phyloP scores from a whole-genome alignment of 2,113 vertebrate genomes.

The Urocynchramus pylzowi region DNA sequence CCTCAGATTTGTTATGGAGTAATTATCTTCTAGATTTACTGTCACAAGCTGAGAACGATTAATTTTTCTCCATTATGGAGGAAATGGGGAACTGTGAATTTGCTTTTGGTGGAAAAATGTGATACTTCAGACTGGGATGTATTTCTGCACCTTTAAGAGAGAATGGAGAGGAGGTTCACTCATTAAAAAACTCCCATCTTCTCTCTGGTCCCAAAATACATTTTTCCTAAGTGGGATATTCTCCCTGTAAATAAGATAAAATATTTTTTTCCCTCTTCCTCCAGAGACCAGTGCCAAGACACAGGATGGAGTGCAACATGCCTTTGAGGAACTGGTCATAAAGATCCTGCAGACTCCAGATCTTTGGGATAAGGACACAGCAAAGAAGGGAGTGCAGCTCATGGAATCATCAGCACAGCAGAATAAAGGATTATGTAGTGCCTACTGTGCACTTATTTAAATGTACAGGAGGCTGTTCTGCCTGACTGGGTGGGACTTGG shows the following conservation, averaged over 20 bases:
- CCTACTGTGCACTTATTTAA: constrained; percentile 1
- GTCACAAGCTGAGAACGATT: not conserved
- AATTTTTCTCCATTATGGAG: not conserved
- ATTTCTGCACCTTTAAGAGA: not conserved
- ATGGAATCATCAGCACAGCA: not conserved
- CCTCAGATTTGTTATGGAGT: not conserved
- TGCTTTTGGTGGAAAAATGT: not conserved
- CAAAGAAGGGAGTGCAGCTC: not conserved
- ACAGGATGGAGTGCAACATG: constrained; percentile 33
- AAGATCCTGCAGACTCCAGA: constrained; percentile 61
- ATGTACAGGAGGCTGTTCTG: not conserved
- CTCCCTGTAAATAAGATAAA: not conserved
- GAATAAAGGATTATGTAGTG: not conserved
- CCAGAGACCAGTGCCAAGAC: constrained; percentile 69
- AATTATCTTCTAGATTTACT: not conserved
- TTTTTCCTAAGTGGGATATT: not conserved
- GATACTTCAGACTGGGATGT: not conserved
- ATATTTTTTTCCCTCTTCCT: not conserved
- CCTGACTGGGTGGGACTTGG: not conserved
- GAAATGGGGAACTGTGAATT: not conserved
- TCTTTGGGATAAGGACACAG: not conserved
- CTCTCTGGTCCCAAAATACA: not conserved
- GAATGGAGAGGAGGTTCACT: not conserved
- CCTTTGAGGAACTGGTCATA: constrained; percentile 54
- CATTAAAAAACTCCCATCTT: not conserved